Base-by-base conservation (phyloP, 1,140 invertebrate genomes). In the Acromyrmex heyeri region DNA sequence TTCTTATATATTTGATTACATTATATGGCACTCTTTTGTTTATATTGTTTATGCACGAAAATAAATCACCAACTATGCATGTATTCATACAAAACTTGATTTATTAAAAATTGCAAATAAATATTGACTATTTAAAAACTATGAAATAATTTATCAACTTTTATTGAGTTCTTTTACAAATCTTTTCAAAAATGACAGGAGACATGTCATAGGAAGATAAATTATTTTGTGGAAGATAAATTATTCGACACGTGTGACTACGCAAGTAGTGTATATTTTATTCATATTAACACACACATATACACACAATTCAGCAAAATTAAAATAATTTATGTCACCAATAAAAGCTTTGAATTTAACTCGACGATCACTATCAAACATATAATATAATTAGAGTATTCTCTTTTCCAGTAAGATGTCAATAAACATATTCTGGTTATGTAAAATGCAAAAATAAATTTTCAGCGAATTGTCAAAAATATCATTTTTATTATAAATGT, bases 21-120 rank as follows among this genome's bases (percentile, higher is more conserved):
- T 6, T 24, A 34, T 38, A 21, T 34, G 30, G n/a, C 18, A 34
- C 38, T 69, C 21, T 69, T 27, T 50, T 50, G 4, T 10, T 59
- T 44, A 8, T 18, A 21, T 24, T 57, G 0, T 73, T 34, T 55
- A 73, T 55, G n/a, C 27, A 34, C 48, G 5, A n/a, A 21, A 59
- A 30, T 57, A 57, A 73, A 73, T 57, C n/a, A 59, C 30, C 8
- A 75, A 73, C 24, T 48, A 38, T 12, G 65, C 14, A 48, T 69
- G 21, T 1, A 48, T 34, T 69, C 7, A 24, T 48, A 69, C 30
- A 2, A 27, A 69, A 69, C 16, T 69, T 18, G n/a, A 76, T 76
- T 57, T 48, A 34, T 78, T 50, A 38, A 50, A 50, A 34, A 1
- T 53, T 14, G 4, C 12, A 18, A 5, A 64, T 64, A 64, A 38